phyloP scores from a whole-genome alignment of 2,113 vertebrate genomes.

The Panurus biarmicus region DNA sequence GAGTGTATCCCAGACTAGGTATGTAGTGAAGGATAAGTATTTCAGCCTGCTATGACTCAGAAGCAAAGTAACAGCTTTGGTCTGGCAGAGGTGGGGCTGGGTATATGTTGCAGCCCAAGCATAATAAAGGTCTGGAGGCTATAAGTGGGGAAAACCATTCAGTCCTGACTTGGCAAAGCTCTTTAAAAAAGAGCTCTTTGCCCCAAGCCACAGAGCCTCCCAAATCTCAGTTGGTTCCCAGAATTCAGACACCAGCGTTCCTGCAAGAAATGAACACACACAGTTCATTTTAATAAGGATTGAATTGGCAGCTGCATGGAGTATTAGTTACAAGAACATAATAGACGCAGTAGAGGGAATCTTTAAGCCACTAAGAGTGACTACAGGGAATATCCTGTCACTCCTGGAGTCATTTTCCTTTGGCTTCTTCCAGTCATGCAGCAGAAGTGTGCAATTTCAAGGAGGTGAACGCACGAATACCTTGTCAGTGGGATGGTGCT shows the following conservation, averaged over 20 bases:
- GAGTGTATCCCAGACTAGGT: background rate
- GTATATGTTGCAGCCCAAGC: constrained; percentile 34
- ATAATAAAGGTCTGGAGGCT: constrained; percentile 59
- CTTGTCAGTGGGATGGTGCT: background rate
- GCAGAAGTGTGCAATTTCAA: background rate
- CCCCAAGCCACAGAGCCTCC: constrained; percentile 41
- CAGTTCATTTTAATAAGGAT: constrained; percentile 23
- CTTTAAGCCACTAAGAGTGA: background rate
- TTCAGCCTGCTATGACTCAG: constrained; percentile 37
- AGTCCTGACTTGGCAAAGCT: constrained; percentile 28
- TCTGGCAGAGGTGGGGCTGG: constrained; percentile 13
- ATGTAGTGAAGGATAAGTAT: background rate
- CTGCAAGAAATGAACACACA: constrained; percentile 43
- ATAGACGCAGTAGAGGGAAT: background rate
- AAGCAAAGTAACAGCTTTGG: constrained; percentile 25
- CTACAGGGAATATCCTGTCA: background rate
- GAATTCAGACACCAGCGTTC: constrained; percentile 37
- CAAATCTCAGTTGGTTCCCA: constrained; percentile 42
- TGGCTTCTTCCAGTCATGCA: background rate
- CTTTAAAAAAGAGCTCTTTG: background rate
- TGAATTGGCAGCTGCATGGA: background rate
- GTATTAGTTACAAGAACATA: constrained; percentile 32
- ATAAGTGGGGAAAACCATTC: constrained; percentile 54
- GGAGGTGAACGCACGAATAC: background rate
- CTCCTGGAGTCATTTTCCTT: background rate